Percentiles rank a stretch among this genome's conserved stretches.
Evolutionary conservation across 2,888 invertebrate genomes (phyloP).

Genomic region (Chrysotoxum bicinctum): DNA sequence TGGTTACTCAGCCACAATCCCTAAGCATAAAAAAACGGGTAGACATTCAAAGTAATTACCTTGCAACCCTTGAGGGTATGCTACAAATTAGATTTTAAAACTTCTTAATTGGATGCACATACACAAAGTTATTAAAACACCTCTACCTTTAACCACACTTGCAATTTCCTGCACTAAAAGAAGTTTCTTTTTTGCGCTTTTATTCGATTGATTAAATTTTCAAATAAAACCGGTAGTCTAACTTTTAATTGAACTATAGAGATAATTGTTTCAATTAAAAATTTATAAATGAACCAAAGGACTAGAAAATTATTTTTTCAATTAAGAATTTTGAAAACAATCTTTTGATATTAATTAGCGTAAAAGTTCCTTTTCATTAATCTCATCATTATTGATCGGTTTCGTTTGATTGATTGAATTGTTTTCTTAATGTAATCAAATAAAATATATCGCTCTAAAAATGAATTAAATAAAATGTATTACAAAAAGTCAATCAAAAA

Average conservation of each 20-base stretch:
- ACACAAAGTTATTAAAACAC: not conserved
- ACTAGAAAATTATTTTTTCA: not conserved
- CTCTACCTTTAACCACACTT: not conserved
- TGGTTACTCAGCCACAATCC: not conserved
- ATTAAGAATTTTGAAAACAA: too few species aligned
- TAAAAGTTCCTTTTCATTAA: too few species aligned
- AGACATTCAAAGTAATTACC: not conserved
- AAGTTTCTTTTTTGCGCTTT: slow-evolving; percentile 1
- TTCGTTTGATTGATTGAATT: too few species aligned
- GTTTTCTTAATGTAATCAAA: too few species aligned
- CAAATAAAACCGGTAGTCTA: slow-evolving; percentile 58
- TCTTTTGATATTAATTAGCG: not conserved
- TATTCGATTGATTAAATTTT: slow-evolving; percentile 62
- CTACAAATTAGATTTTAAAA: not conserved
- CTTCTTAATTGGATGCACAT: slow-evolving; percentile 10
- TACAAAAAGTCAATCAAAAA: too few species aligned
- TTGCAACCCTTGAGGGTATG: not conserved
- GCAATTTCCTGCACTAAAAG: not conserved
- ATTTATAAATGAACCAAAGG: not conserved
- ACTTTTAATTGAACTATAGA: slow-evolving; percentile 63
- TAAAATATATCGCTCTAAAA: too few species aligned
- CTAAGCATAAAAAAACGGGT: not conserved
- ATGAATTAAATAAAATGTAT: too few species aligned
- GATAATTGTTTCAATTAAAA: slow-evolving; percentile 60
- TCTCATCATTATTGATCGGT: too few species aligned